These are phyloP conservation scores for Gorsachius goisagi DNA, from an alignment of 2,113 vertebrate species.

Conservation along the genomic window DNA sequence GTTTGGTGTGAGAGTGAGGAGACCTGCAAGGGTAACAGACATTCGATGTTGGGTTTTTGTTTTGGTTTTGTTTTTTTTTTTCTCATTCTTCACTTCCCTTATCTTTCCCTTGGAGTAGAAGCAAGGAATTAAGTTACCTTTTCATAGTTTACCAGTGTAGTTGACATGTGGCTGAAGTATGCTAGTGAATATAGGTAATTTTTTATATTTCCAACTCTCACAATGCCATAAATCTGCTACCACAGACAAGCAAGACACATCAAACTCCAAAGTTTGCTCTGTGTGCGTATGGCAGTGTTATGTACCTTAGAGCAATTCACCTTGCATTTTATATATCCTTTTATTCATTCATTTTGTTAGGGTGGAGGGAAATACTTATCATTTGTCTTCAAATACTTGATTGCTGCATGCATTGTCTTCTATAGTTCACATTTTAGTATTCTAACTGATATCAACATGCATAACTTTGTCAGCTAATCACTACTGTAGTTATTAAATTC, in stretches of 20 bases:
- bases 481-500: not conserved
- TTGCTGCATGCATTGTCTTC: not conserved
- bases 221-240: not conserved
- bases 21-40: not conserved
- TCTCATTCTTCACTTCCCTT: not conserved
- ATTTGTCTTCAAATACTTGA: not conserved
- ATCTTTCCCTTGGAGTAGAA: not conserved
- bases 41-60: rapidly evolving
- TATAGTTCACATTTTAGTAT: not conserved
- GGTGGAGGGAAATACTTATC: not conserved
- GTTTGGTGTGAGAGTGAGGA: not conserved
- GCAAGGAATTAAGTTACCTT: not conserved
- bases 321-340: not conserved
- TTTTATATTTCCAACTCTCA: not conserved
- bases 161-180: not conserved
- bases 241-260: not conserved
- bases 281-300: not conserved
- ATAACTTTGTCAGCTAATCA: not conserved
- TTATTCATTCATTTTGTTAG: not conserved
- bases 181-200: not conserved
- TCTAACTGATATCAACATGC: not conserved
- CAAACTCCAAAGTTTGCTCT: not conserved
- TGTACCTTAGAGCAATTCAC: not conserved
- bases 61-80: not conserved
- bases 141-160: not conserved